Base-by-base conservation (phyloP, 2,113 vertebrate genomes). In the Meriones unguiculatus region DNA sequence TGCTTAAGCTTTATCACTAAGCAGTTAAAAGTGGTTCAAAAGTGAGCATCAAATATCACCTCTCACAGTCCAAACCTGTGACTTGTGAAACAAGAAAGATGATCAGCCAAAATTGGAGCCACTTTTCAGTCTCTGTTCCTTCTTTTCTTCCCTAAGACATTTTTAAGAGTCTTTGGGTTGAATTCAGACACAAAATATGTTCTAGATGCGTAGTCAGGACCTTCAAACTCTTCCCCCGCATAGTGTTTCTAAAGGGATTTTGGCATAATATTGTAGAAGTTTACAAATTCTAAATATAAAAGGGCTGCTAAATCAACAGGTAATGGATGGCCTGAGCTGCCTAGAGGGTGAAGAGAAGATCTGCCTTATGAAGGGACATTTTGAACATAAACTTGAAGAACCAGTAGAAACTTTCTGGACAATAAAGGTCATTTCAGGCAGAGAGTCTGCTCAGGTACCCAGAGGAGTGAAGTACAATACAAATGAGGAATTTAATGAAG, bases 341-440 rank as follows among this genome's bases (percentile, higher is more conserved):
- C 78, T 24, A 35, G 1, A 78, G 14, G 50, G n/a, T 7, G 41
- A 57, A 84, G 30, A 46, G 14, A 77, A 75, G 15, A 2, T 57
- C 50, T 87, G 10, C 17, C 35, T 93, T 25, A 50, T 12, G 11
- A 95, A 90, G 22, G 22, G 64, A 65, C 5, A 95, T 92, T 90
- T 93, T 90, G n/a, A 88, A 35, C 25, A 95, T 38, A 85, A 90
- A 94, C 22, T 4, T 77, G 65, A 95, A 96, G 38, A 1, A 89
- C 41, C 9, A 72, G 18, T 78, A 75, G 87, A 50, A 32, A 13
- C 54, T 62, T 87, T 82, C 92, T 70, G 28, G 46, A 38, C 86
- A 80, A 85, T 90, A 69, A 90, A 92, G 9, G 73, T 22, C 24
- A 75, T 91, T 92, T 30, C 25, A 70, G 20, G 72, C 9, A 72